Evolutionary conservation across 2,888 invertebrate species (phyloP), one percentile per base, ranked within the genome.

Genomic region (Epirrita christyi): DNA sequence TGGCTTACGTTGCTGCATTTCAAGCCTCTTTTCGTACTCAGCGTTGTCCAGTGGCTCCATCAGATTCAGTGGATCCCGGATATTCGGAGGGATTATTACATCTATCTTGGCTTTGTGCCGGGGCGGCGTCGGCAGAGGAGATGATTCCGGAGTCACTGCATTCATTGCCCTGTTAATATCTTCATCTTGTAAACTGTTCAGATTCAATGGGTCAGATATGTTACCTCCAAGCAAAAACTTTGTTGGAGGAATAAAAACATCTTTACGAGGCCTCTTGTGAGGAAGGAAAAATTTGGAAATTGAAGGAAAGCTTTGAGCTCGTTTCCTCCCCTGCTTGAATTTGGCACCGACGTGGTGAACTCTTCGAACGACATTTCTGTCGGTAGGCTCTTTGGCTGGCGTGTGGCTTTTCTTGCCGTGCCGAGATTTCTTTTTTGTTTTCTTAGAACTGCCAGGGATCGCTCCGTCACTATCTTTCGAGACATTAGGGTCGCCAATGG

Each of bases 221-320:
- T 98, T 98, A 7, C 98, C 99, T 42, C 98, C 99, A 1, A 98
- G 93, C 4, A 98, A 89, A 86, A 99, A 98, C 84, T 98, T 98
- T 0, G 97, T 97, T 0, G 98, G 98, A 49, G 97, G 95, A 72
- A 97, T 96, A 67, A 96, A 94, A 53, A 94, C 94, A 67, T 95
- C 94, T 73, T 96, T 96, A 66, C 96, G 94, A 48, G 95, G 93
- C 55, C 96, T 93, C 73, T 96, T 96, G 71, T 95, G 94, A 0
- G 95, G 95, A 45, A 95, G 92, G 78, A 95, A 95, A 81, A 95
- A 95, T 79, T 97, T 96, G 2, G 95, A 95, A 69, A 94, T 92
- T 15, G 93, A 92, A 27, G 94, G 93, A 71, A 95, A 95, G 75
- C 94, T 94, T 77, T 95, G 95, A 40, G 94, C 92, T 44, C 96